phyloP scores from a whole-genome alignment of 2,888 invertebrate species.

The Ophion slaviceki region DNA sequence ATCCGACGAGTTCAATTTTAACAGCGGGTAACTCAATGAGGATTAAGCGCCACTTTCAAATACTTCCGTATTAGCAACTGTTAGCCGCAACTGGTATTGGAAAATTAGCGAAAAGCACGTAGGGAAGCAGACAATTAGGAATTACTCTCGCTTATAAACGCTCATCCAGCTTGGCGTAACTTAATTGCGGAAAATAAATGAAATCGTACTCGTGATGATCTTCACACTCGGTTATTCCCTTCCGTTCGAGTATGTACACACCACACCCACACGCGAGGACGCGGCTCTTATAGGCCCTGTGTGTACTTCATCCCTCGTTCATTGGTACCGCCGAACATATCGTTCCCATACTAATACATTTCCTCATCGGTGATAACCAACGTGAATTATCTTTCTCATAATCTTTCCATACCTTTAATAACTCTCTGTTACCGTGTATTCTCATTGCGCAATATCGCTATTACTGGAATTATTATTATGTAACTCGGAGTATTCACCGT shows the following conservation, averaged over 20 bases:
- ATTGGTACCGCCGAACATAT: neutral
- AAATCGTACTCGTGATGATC: constrained; percentile 20
- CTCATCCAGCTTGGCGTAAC: neutral
- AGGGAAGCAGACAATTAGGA: neutral
- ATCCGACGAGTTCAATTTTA: too few species aligned
- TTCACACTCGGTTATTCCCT: constrained; percentile 22
- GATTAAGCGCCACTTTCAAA: too few species aligned
- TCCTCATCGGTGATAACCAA: neutral
- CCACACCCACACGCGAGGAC: neutral
- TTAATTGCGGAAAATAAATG: constrained; percentile 20
- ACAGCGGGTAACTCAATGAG: too few species aligned
- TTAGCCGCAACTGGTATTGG: too few species aligned
- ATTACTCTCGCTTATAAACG: neutral
- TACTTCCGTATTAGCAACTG: too few species aligned
- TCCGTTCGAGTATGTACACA: constrained; percentile 1
- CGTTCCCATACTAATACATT: constrained; percentile 9
- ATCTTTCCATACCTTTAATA: neutral
- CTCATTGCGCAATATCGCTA: constrained; percentile 18
- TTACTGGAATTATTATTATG: constrained; percentile 8
- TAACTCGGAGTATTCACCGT: constrained; percentile 22
- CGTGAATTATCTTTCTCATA: constrained; percentile 39
- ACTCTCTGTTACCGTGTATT: constrained; percentile 35
- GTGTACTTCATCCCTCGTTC: neutral
- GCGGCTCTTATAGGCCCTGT: neutral
- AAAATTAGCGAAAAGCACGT: neutral